Conservation (phyloP, 2,113 vertebrate species). For the Corythornis cristatus region DNA sequence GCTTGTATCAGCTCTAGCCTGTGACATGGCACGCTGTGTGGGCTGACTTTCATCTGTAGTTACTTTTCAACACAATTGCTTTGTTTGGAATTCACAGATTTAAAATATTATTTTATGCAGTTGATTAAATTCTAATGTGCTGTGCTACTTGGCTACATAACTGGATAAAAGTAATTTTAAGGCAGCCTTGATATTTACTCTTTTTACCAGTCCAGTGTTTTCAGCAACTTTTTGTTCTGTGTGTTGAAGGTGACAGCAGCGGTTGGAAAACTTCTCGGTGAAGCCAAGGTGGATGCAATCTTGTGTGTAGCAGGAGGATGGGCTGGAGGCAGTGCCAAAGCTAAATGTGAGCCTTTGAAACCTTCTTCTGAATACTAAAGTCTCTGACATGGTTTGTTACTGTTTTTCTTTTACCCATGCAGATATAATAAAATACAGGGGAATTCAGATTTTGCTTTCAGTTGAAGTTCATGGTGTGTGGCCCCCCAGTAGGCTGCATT, state of each 20-base stretch:
- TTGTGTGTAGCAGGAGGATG: slow-evolving; percentile 95
- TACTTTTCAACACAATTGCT: not conserved
- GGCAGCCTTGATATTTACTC: not conserved
- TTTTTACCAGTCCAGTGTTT: not conserved
- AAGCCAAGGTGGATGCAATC: slow-evolving; percentile 92
- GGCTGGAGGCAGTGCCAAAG: slow-evolving; percentile 92
- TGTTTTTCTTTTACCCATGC: not conserved
- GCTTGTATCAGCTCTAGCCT: not conserved
- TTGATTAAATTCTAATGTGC: not conserved
- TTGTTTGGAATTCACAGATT: not conserved
- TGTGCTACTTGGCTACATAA: accelerated
- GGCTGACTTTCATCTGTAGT: not conserved
- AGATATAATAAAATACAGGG: not conserved
- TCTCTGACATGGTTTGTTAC: not conserved
- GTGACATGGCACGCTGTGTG: accelerated
- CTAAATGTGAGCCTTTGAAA: slow-evolving; percentile 83
- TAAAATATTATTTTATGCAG: not conserved
- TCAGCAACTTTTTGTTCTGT: not conserved
- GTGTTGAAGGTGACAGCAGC: slow-evolving; percentile 87
- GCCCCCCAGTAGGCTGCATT: not conserved
- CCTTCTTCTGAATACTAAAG: not conserved
- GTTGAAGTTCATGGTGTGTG: not conserved
- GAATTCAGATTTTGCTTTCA: not conserved
- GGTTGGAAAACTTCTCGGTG: slow-evolving; percentile 85
- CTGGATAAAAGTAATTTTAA: not conserved